These are phyloP conservation scores for Anisognathus igniventris DNA, from an alignment of 2,797 vertebrate genomes.

Conservation along the genomic window DNA sequence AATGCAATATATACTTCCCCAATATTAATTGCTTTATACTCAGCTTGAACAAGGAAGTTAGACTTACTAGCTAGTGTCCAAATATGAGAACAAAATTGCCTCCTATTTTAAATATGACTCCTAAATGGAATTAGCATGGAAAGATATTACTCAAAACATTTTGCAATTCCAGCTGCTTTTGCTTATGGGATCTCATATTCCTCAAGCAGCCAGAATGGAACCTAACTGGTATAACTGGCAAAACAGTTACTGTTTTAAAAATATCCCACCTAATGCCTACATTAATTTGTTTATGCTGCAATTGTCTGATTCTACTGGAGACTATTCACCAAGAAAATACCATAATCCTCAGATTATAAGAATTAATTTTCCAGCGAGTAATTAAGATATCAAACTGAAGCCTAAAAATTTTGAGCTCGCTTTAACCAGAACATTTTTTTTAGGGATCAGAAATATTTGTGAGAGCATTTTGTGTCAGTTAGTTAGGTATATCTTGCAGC, in stretches of 20 bases:
- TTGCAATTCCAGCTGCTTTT: not conserved
- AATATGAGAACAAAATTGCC: not conserved
- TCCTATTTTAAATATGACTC: not conserved
- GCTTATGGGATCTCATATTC: not conserved
- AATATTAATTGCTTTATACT: not conserved
- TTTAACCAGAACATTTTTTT: not conserved
- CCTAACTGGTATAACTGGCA: not conserved
- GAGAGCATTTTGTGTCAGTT: not conserved
- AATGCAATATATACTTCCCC: not conserved
- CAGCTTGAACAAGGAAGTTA: not conserved
- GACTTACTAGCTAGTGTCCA: not conserved
- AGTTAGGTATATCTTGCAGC: not conserved
- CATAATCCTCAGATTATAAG: not conserved
- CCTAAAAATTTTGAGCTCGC: not conserved
- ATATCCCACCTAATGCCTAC: not conserved
- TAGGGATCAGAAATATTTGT: not conserved
- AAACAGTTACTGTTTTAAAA: not conserved
- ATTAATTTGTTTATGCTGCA: not conserved
- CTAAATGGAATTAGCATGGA: not conserved
- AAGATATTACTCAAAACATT: not conserved
- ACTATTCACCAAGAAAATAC: not conserved
- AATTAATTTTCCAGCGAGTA: not conserved
- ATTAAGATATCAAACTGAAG: not conserved
- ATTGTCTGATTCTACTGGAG: not conserved
- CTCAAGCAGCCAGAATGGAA: not conserved